phyloP scores from a whole-genome alignment of 2,797 vertebrate species.

The Liasis olivaceus region DNA sequence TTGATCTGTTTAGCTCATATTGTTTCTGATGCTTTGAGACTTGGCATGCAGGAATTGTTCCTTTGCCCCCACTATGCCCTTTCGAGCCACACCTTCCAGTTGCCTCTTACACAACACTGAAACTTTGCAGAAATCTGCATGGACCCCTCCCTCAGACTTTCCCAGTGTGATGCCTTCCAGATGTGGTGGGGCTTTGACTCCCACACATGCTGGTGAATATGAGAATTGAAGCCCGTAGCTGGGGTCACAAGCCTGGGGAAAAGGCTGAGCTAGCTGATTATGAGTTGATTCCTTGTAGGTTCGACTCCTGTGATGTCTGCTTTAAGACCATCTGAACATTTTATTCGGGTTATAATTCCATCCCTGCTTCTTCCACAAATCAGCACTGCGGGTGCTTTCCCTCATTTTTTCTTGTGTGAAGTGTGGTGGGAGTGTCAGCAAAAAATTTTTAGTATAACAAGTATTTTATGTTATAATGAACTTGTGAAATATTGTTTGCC shows the following conservation, averaged over 20 bases:
- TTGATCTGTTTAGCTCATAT: too few relatives aligned
- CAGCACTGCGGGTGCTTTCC: neutral
- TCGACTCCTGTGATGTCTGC: neutral
- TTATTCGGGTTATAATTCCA: constrained; percentile 8
- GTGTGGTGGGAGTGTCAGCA: neutral
- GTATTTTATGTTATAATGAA: neutral
- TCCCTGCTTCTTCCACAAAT: constrained; percentile 2
- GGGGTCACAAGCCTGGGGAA: neutral
- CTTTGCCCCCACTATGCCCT: neutral
- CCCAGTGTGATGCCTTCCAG: neutral
- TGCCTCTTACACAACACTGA: neutral
- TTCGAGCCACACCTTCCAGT: neutral
- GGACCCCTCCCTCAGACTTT: neutral
- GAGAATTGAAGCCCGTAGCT: neutral
- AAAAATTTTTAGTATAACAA: neutral
- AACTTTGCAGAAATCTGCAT: neutral
- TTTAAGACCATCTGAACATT: constrained; percentile 16
- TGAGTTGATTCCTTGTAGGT: neutral
- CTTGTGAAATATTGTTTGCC: neutral
- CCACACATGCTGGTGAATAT: neutral
- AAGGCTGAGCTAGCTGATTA: neutral
- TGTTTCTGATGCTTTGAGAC: neutral
- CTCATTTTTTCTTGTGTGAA: neutral
- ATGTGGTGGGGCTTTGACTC: neutral
- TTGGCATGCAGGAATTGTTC: neutral